A percentile compares a stretch with the other conserved stretches of the same genome.
Conservation (phyloP, 2,797 vertebrate genomes). For the Myripristis jacobus region DNA sequence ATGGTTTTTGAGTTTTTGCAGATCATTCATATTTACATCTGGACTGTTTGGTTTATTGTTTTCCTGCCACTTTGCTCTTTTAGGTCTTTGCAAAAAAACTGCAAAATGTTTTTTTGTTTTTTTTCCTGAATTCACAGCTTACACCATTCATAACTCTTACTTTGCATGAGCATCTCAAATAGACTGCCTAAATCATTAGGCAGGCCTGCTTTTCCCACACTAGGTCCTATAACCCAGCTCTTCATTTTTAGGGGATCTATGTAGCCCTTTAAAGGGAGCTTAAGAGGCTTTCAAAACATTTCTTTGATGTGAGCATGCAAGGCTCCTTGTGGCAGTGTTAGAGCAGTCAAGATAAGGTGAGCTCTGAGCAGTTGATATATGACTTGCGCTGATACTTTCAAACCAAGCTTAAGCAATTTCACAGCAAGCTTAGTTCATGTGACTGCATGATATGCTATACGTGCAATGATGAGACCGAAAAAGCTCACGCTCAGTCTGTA, state of each 20-base stretch:
- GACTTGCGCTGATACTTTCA: slow-evolving; percentile 78
- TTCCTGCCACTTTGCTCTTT: background rate
- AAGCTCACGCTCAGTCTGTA: slow-evolving; percentile 46
- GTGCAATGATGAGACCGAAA: slow-evolving; percentile 56
- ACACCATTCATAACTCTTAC: slow-evolving; percentile 12
- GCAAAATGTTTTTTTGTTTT: background rate
- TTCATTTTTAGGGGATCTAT: slow-evolving; percentile 72
- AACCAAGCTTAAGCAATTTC: slow-evolving; percentile 82
- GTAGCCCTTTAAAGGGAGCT: slow-evolving; percentile 81
- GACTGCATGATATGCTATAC: slow-evolving; percentile 54
- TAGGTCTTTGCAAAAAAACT: background rate
- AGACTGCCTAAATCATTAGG: slow-evolving; percentile 59
- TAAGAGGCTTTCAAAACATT: slow-evolving; percentile 75
- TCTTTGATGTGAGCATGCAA: slow-evolving; percentile 83
- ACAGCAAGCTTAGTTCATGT: slow-evolving; percentile 73
- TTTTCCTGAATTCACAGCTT: slow-evolving; percentile 7
- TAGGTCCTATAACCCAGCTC: slow-evolving; percentile 53
- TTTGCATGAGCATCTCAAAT: slow-evolving; percentile 47
- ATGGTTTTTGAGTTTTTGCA: slow-evolving; percentile 25
- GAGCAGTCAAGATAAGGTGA: slow-evolving; percentile 81
- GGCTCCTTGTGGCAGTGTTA: slow-evolving; percentile 76
- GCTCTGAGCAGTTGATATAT: slow-evolving; percentile 78
- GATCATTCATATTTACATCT: slow-evolving; percentile 25
- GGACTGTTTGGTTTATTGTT: background rate
- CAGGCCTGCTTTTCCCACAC: slow-evolving; percentile 77